Base-by-base conservation (phyloP, 1,140 invertebrate genomes). In the Eumeta japonica region DNA sequence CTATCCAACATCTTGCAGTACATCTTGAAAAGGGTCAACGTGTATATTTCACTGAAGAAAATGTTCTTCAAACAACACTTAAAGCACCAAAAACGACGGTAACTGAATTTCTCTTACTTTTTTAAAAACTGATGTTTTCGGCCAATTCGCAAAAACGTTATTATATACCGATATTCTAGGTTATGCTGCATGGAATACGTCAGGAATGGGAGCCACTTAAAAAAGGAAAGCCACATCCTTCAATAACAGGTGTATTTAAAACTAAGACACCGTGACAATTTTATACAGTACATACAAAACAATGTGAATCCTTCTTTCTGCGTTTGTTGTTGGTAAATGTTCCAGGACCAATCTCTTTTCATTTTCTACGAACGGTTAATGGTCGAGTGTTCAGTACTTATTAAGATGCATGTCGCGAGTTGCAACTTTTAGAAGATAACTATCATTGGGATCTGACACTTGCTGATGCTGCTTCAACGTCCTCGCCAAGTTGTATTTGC, bases 281-380 rank as follows among this genome's bases (percentile, higher is more conserved):
- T 0, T 68, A 68, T 41, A 54, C 49, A 13, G 50, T 75, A 5
- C 50, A 58, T 52, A 57, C 58, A n/a, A 60, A 46, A 9, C 48
- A 63, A 17, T 39, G 37, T 32, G 65, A 73, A 51, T 55, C 58
- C 32, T 76, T 39, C 46, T 57, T 59, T 57, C 46, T 77, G 16
- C 35, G n/a, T n/a, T n/a, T n/a, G n/a, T n/a, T n/a, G n/a, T n/a
- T n/a, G n/a, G n/a, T n/a, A n/a, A n/a, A n/a, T 51, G 62, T 79
- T 32, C 55, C 50, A 47, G 76, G 75, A 5, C 66, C 75, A 45
- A 75, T 47, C 51, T 72, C 58, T 34, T 78, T 79, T 45, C 10
- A 58, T 46, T 10, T 62, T 46, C 43, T 79, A 35, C 49, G 49
- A 68, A 79, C 62, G 30, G 55, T 76, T 37, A 45, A 75, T 61